Evolutionary conservation across 2,797 vertebrate genomes (phyloP), one percentile per base, ranked within the genome.

Genomic region (Oceanodroma leucorhoa): DNA sequence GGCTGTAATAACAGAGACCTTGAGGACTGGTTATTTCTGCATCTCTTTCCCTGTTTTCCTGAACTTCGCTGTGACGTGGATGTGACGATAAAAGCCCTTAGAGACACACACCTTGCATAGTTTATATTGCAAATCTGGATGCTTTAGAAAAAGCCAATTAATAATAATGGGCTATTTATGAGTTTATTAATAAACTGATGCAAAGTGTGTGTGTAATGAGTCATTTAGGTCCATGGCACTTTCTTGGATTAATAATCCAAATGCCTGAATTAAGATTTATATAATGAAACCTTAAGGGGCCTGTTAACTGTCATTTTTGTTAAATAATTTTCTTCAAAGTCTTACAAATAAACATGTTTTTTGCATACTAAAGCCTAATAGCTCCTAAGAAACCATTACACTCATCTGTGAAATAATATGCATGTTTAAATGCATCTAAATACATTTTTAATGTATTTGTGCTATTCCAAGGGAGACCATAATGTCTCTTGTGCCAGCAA

Each of bases 391-490:
- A 94, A 40, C 85, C 90, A 60, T 91, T 83, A 86, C 50, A 20
- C 70, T 93, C 85, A 43, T 62, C 88, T 91, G 73, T 53, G 77
- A 89, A 91, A 91, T 79, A 87, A 94, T 84, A 89, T 89, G 85
- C 95, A 69, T 78, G 88, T 87, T 94, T 91, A 95, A 93, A 87
- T 48, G 73, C 86, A 41, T 32, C 82, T 69, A 85, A 82, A 86
- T 91, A 62, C 77, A 91, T 91, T 95, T 93, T 89, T 94, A 95
- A 95, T 94, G 64, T 34, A 75, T 85, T 82, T 79, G 10, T 61
- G 76, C 51, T 62, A 27, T 85, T 91, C 78, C 78, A 77, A 61
- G 79, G 71, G 57, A 69, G 88, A 64, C 51, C 45, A 3, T 57
- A 85, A 94, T 9, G 71, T 54, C 85, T 84, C 73, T 69, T 67